These are phyloP conservation scores for Agonopterix subpropinquella DNA, from an alignment of 2,888 invertebrate species.

Conservation along the genomic window DNA sequence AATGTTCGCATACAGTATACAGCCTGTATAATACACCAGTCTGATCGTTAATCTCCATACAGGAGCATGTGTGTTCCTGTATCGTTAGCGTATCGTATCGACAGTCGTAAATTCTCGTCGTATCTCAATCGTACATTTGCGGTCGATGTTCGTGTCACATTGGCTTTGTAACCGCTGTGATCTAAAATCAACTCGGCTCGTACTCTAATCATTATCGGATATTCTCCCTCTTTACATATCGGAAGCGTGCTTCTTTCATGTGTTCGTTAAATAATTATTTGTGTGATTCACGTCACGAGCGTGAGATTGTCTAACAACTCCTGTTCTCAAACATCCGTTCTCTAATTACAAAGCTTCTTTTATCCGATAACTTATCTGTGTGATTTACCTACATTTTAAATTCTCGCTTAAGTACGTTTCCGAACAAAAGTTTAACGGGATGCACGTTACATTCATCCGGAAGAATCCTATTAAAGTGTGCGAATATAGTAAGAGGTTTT, in stretches of 20 bases:
- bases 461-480: constrained; percentile 1
- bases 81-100: constrained; percentile 9
- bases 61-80: constrained; percentile 6
- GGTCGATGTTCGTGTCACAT: constrained; percentile 19
- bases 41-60: constrained; percentile 5
- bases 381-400: too few relatives aligned
- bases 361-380: too few relatives aligned
- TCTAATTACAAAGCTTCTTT: neutral
- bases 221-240: neutral
- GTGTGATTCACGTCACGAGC: neutral
- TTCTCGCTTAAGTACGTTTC: too few relatives aligned
- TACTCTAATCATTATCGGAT: constrained; percentile 5
- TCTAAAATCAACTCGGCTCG: constrained; percentile 3
- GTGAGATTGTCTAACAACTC: constrained; percentile 1
- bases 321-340: neutral
- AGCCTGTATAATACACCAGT: neutral
- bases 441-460: neutral
- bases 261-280: neutral
- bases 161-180: constrained; percentile 15
- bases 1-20: too few relatives aligned
- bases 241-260: neutral
- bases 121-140: constrained; percentile 13
- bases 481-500: neutral
- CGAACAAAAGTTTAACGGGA: too few relatives aligned
- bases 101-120: constrained; percentile 9